Conservation (phyloP, 2,888 invertebrate species). For the Platycheirus rosarum region DNA sequence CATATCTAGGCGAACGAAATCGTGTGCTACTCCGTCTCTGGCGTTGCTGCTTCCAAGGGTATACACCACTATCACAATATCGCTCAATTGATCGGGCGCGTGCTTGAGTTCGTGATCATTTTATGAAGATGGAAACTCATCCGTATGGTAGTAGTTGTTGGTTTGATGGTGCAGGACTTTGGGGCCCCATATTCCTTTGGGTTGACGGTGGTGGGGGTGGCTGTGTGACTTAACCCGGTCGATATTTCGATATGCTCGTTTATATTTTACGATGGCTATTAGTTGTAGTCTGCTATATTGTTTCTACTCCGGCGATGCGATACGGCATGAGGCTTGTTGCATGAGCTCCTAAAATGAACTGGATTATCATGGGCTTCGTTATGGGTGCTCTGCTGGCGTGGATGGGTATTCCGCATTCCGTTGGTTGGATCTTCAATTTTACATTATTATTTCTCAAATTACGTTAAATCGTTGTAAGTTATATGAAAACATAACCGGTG, state of each 20-base stretch:
- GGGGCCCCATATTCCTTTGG: slow-evolving; percentile 7
- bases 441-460: slow-evolving; percentile 73
- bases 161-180: slow-evolving; percentile 18
- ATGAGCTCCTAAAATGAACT: slow-evolving; percentile 64
- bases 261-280: slow-evolving; percentile 74
- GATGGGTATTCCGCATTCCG: slow-evolving; percentile 67
- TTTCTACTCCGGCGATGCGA: slow-evolving; percentile 66
- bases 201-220: slow-evolving; percentile 52
- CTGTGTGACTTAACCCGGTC: slow-evolving; percentile 48
- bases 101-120: slow-evolving; percentile 74
- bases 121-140: slow-evolving; percentile 74
- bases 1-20: slow-evolving; percentile 55
- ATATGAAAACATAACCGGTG: slow-evolving; percentile 70
- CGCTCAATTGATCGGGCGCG: slow-evolving; percentile 74
- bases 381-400: slow-evolving; percentile 39
- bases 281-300: slow-evolving; percentile 69
- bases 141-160: slow-evolving; percentile 31
- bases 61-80: slow-evolving; percentile 72
- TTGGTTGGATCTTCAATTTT: slow-evolving; percentile 66
- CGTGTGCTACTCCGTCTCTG: slow-evolving; percentile 50
- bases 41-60: slow-evolving; percentile 57
- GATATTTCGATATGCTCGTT: slow-evolving; percentile 71
- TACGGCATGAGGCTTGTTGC: slow-evolving; percentile 47
- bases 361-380: slow-evolving; percentile 65
- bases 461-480: slow-evolving; percentile 73